Evolutionary conservation across 37 sponge, comb jelly and placozoan species (phyloP).

Genomic region (Spongia lamella): DNA sequence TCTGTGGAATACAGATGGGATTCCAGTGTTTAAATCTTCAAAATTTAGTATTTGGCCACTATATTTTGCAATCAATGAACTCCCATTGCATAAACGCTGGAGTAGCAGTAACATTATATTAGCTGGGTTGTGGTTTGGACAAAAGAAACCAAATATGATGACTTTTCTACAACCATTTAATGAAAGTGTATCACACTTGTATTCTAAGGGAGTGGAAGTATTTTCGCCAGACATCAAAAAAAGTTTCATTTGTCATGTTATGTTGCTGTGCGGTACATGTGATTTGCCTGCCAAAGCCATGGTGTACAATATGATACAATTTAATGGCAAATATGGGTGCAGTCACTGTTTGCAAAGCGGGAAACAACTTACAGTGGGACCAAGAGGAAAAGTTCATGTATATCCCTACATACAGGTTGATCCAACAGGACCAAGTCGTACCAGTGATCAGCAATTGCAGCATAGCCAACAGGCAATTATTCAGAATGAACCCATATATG

Average conservation of each 20-base stretch:
- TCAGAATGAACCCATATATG: too few relatives aligned
- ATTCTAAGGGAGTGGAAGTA: conserved; percentile 2
- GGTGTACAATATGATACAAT: conserved; percentile 1
- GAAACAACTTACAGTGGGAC: conserved; percentile 2
- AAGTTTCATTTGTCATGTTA: not conserved
- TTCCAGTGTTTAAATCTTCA: conserved; percentile 24
- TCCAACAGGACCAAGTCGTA: conserved; percentile 9
- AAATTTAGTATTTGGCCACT: conserved; percentile 20
- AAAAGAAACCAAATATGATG: conserved; percentile 13
- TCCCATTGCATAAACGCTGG: not conserved
- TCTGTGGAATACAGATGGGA: conserved; percentile 35
- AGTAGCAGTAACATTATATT: not conserved
- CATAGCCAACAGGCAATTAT: too few relatives aligned
- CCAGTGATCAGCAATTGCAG: not conserved
- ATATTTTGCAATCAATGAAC: conserved; percentile 20
- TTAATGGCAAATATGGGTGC: conserved; percentile 28
- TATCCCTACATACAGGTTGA: conserved; percentile 17
- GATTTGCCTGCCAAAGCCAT: conserved; percentile 26
- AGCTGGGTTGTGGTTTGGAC: conserved; percentile 31
- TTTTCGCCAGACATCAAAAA: not conserved
- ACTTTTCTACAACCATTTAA: conserved; percentile 22
- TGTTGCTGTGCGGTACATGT: conserved; percentile 20
- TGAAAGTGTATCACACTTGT: not conserved
- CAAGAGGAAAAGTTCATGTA: conserved; percentile 1
- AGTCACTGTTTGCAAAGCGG: conserved; percentile 22